These are phyloP conservation scores for Rutilus rutilus DNA, from an alignment of 2,113 vertebrate species.

Conservation along the genomic window DNA sequence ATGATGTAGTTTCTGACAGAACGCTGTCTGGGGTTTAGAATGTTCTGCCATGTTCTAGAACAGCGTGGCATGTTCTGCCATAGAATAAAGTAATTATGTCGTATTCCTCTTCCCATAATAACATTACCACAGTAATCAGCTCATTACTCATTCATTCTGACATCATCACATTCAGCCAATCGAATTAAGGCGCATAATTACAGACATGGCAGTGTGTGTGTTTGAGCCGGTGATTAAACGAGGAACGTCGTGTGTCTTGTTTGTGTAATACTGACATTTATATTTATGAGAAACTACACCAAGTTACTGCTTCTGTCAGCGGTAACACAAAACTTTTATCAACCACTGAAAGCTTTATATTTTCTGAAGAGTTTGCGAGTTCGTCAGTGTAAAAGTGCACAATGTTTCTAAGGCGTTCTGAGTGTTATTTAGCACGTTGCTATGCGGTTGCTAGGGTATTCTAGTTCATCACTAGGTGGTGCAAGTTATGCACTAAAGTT, in stretches of 20 bases:
- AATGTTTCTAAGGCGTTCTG: neutral
- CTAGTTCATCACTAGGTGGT: neutral
- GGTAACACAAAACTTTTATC: too few relatives aligned
- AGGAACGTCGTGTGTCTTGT: neutral
- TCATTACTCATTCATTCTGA: conserved; percentile 26
- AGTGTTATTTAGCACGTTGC: neutral
- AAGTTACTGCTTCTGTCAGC: neutral
- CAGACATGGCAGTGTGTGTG: neutral
- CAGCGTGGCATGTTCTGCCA: neutral
- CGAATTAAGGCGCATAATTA: conserved; percentile 15
- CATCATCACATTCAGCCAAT: conserved; percentile 36
- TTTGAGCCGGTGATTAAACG: neutral
- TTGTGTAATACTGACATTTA: neutral
- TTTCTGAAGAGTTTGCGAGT: neutral
- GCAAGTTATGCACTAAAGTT: neutral
- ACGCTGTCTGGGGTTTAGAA: neutral
- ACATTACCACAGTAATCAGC: conserved; percentile 25
- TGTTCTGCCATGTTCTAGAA: neutral
- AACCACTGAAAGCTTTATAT: neutral
- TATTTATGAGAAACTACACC: neutral
- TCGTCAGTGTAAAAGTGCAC: neutral
- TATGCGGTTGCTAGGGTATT: neutral
- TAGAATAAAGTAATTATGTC: neutral
- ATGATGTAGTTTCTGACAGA: neutral
- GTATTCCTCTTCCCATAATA: conserved; percentile 29